phyloP scores from a whole-genome alignment of 2,888 invertebrate species.

The Magallana nippona region DNA sequence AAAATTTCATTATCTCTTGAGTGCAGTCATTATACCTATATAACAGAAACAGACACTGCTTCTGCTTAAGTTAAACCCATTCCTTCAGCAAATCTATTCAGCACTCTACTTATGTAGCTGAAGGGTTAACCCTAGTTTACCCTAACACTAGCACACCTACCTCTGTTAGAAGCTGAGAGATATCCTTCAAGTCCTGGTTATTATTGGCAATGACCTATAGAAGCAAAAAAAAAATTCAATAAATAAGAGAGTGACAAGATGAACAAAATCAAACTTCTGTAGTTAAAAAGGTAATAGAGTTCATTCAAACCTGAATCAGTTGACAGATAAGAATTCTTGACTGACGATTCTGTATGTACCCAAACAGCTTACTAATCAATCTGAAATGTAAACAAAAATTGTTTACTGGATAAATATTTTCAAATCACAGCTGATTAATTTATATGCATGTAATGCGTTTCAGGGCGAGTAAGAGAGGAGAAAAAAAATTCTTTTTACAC shows the following conservation, averaged over 20 bases:
- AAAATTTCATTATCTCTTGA: too few relatives aligned
- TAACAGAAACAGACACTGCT: too few relatives aligned
- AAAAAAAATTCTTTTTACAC: too few relatives aligned
- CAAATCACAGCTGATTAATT: too few relatives aligned
- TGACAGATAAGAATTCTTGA: constrained; percentile 85
- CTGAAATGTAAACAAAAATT: constrained; percentile 56
- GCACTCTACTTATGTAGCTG: too few relatives aligned
- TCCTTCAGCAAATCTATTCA: too few relatives aligned
- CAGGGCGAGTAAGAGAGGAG: too few relatives aligned
- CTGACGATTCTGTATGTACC: constrained; percentile 84
- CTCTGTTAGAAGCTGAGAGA: constrained; percentile 83
- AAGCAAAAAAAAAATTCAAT: background rate
- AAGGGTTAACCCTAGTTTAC: too few relatives aligned
- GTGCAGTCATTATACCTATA: too few relatives aligned
- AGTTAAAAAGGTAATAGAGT: background rate
- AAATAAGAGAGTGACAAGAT: background rate
- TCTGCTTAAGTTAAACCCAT: too few relatives aligned
- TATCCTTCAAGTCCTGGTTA: constrained; percentile 71
- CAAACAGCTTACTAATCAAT: constrained; percentile 86
- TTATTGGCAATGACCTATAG: constrained; percentile 79
- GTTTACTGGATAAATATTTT: background rate
- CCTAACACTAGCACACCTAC: constrained; percentile 41
- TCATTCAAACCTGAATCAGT: constrained; percentile 81
- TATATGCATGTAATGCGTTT: too few relatives aligned
- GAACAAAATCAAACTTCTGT: too few relatives aligned